Evolutionary conservation across 2,113 vertebrate genomes (phyloP).

Genomic region (Pteropus alecto): DNA sequence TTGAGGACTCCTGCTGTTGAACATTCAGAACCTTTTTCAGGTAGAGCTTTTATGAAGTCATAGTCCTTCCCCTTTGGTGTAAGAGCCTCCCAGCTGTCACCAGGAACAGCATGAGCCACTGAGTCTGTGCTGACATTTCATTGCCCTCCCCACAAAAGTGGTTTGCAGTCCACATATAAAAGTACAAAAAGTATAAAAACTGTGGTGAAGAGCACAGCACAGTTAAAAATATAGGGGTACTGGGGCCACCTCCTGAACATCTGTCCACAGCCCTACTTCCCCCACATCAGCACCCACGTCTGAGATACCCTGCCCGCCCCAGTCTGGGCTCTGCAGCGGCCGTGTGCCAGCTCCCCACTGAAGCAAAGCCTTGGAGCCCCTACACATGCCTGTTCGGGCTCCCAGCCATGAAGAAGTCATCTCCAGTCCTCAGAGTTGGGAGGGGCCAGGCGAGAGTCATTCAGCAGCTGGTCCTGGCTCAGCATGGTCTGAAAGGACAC

Average conservation of each 20-base stretch:
- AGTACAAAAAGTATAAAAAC: slow-evolving; percentile 52
- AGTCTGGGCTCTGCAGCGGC: neutral
- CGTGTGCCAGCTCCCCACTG: neutral
- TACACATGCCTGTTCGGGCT: slow-evolving; percentile 41
- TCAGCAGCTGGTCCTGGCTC: slow-evolving; percentile 88
- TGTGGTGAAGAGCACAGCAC: neutral
- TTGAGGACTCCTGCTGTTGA: neutral
- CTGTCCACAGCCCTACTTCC: neutral
- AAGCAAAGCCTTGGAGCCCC: slow-evolving; percentile 9
- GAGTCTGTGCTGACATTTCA: neutral
- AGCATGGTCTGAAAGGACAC: slow-evolving; percentile 89
- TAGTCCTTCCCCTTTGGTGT: neutral
- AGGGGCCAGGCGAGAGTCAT: slow-evolving; percentile 84
- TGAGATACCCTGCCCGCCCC: neutral
- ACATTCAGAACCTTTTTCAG: neutral
- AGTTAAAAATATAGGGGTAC: neutral
- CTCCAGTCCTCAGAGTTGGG: slow-evolving; percentile 81
- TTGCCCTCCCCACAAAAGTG: neutral
- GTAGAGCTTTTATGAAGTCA: slow-evolving; percentile 41
- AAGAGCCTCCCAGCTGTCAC: neutral
- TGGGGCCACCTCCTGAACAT: neutral
- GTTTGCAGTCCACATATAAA: neutral
- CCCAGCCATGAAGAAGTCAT: slow-evolving; percentile 71
- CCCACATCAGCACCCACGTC: neutral
- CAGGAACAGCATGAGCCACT: neutral